phyloP scores from a whole-genome alignment of 1,140 invertebrate genomes.

The Lepidostoma basale region DNA sequence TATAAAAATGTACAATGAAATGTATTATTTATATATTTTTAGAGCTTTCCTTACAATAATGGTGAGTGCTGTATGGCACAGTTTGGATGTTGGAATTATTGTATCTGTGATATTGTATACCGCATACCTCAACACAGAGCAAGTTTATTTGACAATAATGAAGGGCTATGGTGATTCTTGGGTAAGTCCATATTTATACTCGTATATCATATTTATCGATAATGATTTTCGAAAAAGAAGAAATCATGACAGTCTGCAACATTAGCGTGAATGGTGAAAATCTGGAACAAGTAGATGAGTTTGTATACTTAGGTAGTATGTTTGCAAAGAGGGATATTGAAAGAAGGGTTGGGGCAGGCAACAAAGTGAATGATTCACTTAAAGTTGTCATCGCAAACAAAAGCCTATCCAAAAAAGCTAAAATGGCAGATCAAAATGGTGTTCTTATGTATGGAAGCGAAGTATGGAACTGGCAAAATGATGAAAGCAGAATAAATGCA shows the following conservation, averaged over 20 bases:
- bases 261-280: neutral
- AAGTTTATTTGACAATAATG: neutral
- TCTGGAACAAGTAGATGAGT: neutral
- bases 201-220: neutral
- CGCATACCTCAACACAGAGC: neutral
- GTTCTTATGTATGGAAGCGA: too few relatives aligned
- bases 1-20: too few relatives aligned
- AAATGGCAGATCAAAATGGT: too few relatives aligned
- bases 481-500: too few relatives aligned
- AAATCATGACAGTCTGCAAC: neutral
- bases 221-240: neutral
- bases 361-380: too few relatives aligned
- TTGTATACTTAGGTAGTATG: neutral
- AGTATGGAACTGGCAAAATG: too few relatives aligned
- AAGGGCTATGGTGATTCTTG: neutral
- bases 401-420: too few relatives aligned
- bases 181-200: neutral
- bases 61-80: slow-evolving; percentile 6
- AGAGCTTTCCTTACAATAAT: neutral
- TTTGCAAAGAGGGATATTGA: too few relatives aligned
- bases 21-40: too few relatives aligned
- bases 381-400: too few relatives aligned
- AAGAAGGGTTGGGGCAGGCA: too few relatives aligned
- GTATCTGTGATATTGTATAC: neutral
- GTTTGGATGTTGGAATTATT: neutral